phyloP scores from a whole-genome alignment of 2,113 vertebrate species.

The Chinchilla lanigera region DNA sequence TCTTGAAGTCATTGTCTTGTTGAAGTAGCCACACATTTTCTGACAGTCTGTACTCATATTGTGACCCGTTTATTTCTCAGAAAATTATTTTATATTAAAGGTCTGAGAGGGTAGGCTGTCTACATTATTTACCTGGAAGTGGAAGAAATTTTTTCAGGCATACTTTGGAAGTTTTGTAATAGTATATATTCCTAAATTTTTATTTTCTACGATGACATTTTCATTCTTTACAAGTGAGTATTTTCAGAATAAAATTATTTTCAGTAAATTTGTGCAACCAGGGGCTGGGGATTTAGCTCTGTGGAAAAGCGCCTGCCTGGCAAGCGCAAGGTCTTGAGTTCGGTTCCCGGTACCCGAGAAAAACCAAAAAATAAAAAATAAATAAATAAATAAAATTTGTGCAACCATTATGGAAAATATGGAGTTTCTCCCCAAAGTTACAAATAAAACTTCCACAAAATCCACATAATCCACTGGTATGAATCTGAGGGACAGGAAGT shows the following conservation, averaged over 20 bases:
- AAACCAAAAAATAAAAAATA: no score
- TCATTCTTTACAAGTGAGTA: background rate
- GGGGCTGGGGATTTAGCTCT: no score
- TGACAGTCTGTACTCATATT: background rate
- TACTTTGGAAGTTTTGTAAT: background rate
- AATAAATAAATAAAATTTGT: no score
- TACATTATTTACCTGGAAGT: background rate
- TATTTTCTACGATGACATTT: background rate
- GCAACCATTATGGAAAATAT: background rate
- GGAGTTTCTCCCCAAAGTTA: background rate
- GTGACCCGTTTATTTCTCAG: background rate
- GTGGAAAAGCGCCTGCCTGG: no score
- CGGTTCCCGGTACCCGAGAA: no score
- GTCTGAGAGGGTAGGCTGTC: background rate
- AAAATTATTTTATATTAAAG: slow-evolving; percentile 22
- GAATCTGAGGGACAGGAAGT: no score
- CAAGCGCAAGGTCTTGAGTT: no score
- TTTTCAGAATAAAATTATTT: background rate
- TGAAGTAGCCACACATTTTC: background rate
- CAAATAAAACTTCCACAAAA: background rate
- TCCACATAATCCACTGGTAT: no score
- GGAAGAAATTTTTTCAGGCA: background rate
- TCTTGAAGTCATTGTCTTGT: background rate
- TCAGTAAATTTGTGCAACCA: background rate
- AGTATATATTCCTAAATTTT: background rate